phyloP scores from a whole-genome alignment of 2,113 vertebrate species.

The Saguinus midas region DNA sequence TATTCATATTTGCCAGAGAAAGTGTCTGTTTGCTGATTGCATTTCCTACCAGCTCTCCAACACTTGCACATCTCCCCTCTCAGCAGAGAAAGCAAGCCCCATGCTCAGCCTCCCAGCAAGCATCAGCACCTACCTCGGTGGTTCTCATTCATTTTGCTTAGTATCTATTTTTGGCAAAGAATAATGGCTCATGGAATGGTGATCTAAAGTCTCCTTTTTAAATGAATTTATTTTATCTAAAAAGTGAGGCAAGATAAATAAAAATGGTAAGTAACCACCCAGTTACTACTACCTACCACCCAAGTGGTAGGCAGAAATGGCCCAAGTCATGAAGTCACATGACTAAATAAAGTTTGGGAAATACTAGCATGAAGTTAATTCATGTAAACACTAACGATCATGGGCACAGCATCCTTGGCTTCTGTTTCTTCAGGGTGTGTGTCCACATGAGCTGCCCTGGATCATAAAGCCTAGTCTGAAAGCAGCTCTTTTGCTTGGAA shows the following conservation, averaged over 20 bases:
- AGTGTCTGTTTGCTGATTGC: neutral
- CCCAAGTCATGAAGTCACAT: neutral
- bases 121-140: neutral
- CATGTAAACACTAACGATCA: neutral
- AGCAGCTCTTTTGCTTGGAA: neutral
- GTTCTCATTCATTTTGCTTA: neutral
- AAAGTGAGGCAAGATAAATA: neutral
- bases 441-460: neutral
- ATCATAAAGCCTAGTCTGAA: neutral
- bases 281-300: neutral
- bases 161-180: neutral
- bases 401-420: neutral
- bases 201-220: neutral
- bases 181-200: neutral
- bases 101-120: neutral
- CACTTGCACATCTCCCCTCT: neutral
- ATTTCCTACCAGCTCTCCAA: fast-evolving
- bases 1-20: neutral
- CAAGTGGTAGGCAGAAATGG: neutral
- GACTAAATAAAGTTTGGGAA: neutral
- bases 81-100: neutral
- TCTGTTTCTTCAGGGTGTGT: neutral
- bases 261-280: neutral
- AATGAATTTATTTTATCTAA: conserved; percentile 9
- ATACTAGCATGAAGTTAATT: neutral